Evolutionary conservation across 2,888 invertebrate genomes (phyloP).

Genomic region (Scaptomyza reducta): DNA sequence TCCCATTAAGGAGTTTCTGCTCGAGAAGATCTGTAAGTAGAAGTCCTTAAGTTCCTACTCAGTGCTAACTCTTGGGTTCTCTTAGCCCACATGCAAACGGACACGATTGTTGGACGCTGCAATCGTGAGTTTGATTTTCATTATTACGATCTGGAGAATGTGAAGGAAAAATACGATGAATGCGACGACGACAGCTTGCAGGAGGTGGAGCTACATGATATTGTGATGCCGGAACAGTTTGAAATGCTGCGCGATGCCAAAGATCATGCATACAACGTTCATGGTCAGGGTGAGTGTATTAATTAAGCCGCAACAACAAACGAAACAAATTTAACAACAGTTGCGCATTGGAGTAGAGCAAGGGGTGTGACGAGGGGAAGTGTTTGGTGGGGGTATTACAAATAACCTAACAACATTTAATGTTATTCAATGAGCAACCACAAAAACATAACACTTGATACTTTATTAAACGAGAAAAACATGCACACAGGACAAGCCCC

Average conservation of each 20-base stretch:
- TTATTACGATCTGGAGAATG: slow-evolving; percentile 68
- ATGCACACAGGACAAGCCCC: slow-evolving; percentile 48
- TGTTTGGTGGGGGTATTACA: slow-evolving; percentile 28
- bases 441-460: slow-evolving; percentile 78
- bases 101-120: slow-evolving; percentile 77
- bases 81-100: slow-evolving; percentile 81
- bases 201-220: slow-evolving; percentile 67
- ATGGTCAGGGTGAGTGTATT: slow-evolving; percentile 64
- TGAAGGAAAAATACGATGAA: slow-evolving; percentile 57
- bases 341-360: slow-evolving; percentile 50
- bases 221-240: slow-evolving; percentile 80
- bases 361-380: not conserved
- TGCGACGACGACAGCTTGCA: slow-evolving; percentile 66
- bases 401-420: slow-evolving; percentile 66
- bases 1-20: slow-evolving; percentile 79
- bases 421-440: slow-evolving; percentile 72
- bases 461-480: slow-evolving; percentile 78
- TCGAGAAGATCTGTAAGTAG: slow-evolving; percentile 79
- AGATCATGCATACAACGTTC: slow-evolving; percentile 77
- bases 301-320: not conserved
- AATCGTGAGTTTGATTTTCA: slow-evolving; percentile 81
- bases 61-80: not conserved
- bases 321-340: slow-evolving; percentile 44
- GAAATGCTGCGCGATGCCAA: slow-evolving; percentile 78
- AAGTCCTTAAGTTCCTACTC: not conserved